A percentile compares a stretch with the other conserved stretches of the same genome.
Conservation (phyloP, 2,113 vertebrate species). For the Aleadryas rufinucha region DNA sequence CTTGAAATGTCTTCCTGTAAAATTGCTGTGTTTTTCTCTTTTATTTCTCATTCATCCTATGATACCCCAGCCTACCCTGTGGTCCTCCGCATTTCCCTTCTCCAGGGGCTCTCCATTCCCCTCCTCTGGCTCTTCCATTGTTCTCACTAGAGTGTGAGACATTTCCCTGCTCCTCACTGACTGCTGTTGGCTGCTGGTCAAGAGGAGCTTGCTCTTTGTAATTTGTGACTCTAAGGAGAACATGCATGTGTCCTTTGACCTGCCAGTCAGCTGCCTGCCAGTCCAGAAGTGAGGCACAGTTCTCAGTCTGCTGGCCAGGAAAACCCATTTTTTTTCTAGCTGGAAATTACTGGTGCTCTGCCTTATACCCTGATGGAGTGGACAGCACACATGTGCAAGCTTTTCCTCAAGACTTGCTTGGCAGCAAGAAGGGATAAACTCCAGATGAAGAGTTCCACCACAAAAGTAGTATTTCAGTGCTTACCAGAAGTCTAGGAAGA, state of each 20-base stretch:
- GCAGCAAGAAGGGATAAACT: neutral
- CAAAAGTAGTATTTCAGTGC: neutral
- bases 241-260: neutral
- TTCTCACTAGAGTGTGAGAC: neutral
- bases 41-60: neutral
- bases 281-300: neutral
- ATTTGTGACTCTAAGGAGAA: neutral
- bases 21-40: neutral
- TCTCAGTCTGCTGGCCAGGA: neutral
- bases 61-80: neutral
- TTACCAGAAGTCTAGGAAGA: neutral
- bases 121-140: neutral
- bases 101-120: neutral
- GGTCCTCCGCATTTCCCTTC: accelerated
- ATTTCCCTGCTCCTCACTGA: neutral
- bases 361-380: neutral
- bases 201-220: neutral
- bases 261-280: neutral
- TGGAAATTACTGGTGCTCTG: neutral
- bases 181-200: accelerated
- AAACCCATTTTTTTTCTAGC: neutral
- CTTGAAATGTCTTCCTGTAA: neutral
- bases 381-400: neutral
- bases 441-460: neutral
- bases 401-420: neutral